Base-by-base conservation (phyloP, 2,113 vertebrate genomes). In the Apus apus region DNA sequence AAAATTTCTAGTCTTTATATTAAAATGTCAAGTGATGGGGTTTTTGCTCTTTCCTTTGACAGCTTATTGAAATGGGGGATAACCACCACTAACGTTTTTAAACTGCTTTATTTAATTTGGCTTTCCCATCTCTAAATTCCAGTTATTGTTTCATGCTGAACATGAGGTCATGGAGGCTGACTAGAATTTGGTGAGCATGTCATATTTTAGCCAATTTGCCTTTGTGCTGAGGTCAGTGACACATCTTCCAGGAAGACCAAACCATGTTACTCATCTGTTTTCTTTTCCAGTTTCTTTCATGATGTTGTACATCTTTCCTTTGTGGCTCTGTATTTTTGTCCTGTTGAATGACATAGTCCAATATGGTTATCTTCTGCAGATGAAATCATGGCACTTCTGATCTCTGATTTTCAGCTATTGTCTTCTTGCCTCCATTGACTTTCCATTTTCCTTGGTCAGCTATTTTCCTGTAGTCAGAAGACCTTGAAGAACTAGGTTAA, bases 41-140 rank as follows among this genome's bases (percentile, higher is more conserved):
- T 2, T 94, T 75, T 72, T 92, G 15, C 36, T 20, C 0, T 89
- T 90, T 91, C 30, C 70, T 87, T 43, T 73, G 36, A 15, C 40
- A 61, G 60, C 72, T 93, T 81, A 19, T 89, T 89, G 72, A 68
- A 85, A 57, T 5, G 20, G 14, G 29, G 29, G 20, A 43, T 82
- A 66, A 36, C 50, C 1, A 0, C 85, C 29, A 30, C 74, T 76
- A 15, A 71, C 23, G 15, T 85, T 93, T 85, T 76, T 29, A 61
- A 81, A 51, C 54, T 19, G 40, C 40, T 87, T 82, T 95, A 48
- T 94, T 92, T 91, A 62, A 82, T 85, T 97, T 96, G 89, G 87
- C 89, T 89, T 82, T 76, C 77, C 25, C 22, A 34, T 43, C 70
- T 91, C 51, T 73, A 53, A 85, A 89, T 96, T 96, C 87, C 93